Conservation (phyloP, 2,888 invertebrate species). For the Pristionchus exspectatus region DNA sequence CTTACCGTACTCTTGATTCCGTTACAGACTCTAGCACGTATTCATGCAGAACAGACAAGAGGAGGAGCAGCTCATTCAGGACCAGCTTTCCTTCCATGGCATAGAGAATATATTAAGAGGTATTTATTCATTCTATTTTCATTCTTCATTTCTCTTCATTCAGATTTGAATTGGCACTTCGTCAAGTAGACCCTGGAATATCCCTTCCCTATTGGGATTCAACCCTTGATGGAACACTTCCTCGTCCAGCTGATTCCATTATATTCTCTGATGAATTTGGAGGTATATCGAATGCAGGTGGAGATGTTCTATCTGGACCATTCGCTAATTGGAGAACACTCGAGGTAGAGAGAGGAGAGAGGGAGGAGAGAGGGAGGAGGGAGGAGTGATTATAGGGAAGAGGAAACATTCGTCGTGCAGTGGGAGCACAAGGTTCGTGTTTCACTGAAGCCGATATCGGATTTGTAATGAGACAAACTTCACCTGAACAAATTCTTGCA, state of each 20-base stretch:
- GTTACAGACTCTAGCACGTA: conserved; percentile 59
- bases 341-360: conserved; percentile 57
- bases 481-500: conserved; percentile 71
- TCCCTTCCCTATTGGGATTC: conserved; percentile 71
- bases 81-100: conserved; percentile 76
- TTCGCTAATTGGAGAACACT: conserved; percentile 71
- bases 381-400: conserved; percentile 55
- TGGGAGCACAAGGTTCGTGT: conserved; percentile 66
- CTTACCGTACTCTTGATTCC: background rate
- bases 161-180: conserved; percentile 70
- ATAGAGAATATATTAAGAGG: conserved; percentile 74
- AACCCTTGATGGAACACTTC: conserved; percentile 64
- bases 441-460: conserved; percentile 62
- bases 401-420: conserved; percentile 63
- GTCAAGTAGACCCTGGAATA: conserved; percentile 69
- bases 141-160: conserved; percentile 7
- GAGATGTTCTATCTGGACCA: conserved; percentile 66
- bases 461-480: conserved; percentile 68
- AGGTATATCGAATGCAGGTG: conserved; percentile 56
- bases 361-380: too few relatives aligned
- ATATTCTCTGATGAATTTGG: conserved; percentile 62
- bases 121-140: background rate
- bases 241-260: conserved; percentile 68
- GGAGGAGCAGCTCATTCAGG: conserved; percentile 76
- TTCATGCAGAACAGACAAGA: conserved; percentile 70